These are phyloP conservation scores for Epinephelus malabaricus DNA, from an alignment of 2,797 vertebrate species.

Conservation along the genomic window DNA sequence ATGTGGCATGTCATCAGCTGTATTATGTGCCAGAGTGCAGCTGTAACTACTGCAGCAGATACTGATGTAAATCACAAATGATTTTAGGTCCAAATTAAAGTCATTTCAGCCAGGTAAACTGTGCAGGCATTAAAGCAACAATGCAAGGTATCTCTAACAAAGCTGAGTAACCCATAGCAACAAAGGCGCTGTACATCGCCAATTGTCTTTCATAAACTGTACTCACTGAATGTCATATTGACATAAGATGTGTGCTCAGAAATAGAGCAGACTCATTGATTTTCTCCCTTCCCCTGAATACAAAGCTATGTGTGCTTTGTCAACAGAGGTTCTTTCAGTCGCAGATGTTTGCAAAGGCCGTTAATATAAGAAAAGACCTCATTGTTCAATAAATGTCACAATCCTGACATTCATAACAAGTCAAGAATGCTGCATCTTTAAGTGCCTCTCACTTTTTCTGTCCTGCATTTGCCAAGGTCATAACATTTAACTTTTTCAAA, in stretches of 20 bases:
- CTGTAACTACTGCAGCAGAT: slow-evolving; percentile 1
- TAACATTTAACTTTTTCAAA: slow-evolving; percentile 57
- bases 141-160: neutral
- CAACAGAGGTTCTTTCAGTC: slow-evolving; percentile 70
- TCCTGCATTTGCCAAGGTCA: slow-evolving; percentile 51
- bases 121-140: slow-evolving; percentile 6
- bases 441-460: slow-evolving; percentile 65
- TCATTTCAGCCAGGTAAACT: neutral
- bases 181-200: neutral
- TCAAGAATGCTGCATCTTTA: slow-evolving; percentile 68
- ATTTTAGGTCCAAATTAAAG: slow-evolving; percentile 25
- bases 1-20: slow-evolving; percentile 25
- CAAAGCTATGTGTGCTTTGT: slow-evolving; percentile 58
- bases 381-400: slow-evolving; percentile 83
- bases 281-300: slow-evolving; percentile 41
- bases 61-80: slow-evolving; percentile 4
- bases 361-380: slow-evolving; percentile 64
- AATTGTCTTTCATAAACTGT: neutral
- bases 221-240: slow-evolving; percentile 14
- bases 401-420: slow-evolving; percentile 73
- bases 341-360: slow-evolving; percentile 68
- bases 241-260: slow-evolving; percentile 38
- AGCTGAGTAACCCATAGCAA: slow-evolving; percentile 3
- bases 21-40: neutral
- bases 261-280: slow-evolving; percentile 23